phyloP scores from a whole-genome alignment of 2,113 vertebrate genomes.

The Enhydra lutris region DNA sequence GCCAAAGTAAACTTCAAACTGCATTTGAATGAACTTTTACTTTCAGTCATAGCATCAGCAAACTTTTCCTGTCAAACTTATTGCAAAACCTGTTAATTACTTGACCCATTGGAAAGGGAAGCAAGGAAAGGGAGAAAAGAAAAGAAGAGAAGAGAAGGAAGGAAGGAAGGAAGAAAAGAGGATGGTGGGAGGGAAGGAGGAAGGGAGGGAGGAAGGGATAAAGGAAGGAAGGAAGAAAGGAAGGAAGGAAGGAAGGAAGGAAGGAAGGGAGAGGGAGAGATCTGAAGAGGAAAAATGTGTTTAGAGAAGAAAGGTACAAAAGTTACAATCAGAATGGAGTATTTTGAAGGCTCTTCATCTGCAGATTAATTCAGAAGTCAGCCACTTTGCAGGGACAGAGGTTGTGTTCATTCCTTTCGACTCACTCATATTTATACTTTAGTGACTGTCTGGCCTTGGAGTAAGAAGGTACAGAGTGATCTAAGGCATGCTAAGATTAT shows the following conservation, averaged over 20 bases:
- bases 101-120: background rate
- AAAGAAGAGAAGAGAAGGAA: background rate
- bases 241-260: background rate
- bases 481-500: background rate
- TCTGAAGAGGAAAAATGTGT: background rate
- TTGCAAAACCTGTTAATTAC: background rate
- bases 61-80: background rate
- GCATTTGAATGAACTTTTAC: conserved; percentile 30
- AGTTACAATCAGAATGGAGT: background rate
- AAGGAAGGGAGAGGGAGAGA: background rate
- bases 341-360: background rate
- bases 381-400: rapidly evolving
- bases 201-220: background rate
- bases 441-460: background rate
- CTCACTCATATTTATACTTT: background rate
- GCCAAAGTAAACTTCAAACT: conserved; percentile 52
- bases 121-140: background rate
- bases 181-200: rapidly evolving
- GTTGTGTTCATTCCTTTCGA: background rate
- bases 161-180: rapidly evolving
- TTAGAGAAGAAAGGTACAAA: background rate
- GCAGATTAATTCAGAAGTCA: background rate
- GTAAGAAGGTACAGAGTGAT: background rate
- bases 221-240: rapidly evolving
- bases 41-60: background rate